Conservation (phyloP, 2,888 invertebrate species). For the Leptothorax acervorum region DNA sequence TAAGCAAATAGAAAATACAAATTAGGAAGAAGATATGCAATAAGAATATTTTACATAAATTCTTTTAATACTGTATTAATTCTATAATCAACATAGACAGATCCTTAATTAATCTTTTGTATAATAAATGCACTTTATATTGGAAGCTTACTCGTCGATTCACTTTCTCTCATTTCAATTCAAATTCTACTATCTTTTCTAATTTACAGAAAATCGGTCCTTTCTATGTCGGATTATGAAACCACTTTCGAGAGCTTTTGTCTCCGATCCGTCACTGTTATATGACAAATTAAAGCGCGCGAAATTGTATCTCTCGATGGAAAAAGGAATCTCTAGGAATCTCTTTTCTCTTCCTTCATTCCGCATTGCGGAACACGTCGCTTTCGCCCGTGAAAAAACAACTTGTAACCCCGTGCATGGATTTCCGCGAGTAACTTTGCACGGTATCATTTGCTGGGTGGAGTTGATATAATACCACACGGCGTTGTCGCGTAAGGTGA, state of each 20-base stretch:
- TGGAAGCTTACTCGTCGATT: not conserved
- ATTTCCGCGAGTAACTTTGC: constrained; percentile 18
- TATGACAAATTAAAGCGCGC: not conserved
- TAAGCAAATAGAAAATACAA: not conserved
- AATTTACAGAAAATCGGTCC: not conserved
- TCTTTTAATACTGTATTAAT: not conserved
- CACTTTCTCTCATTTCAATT: not conserved
- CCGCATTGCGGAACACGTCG: constrained; percentile 16
- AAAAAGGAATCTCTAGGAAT: not conserved
- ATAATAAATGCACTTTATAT: not conserved
- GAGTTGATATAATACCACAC: constrained; percentile 15
- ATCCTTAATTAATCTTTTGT: not conserved
- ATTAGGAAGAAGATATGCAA: not conserved
- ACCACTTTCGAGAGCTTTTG: not conserved
- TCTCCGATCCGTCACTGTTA: not conserved
- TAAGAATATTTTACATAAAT: constrained; percentile 3
- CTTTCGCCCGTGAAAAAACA: constrained; percentile 38
- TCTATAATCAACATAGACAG: not conserved
- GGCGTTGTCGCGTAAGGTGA: constrained; percentile 16
- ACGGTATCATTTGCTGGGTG: constrained; percentile 21
- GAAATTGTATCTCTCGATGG: constrained; percentile 14
- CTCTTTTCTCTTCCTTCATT: not conserved
- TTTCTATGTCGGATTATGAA: constrained; percentile 4
- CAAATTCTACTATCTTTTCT: not conserved
- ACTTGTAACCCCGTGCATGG: not conserved